phyloP scores from a whole-genome alignment of 2,113 vertebrate species.

The Sorex fumeus region DNA sequence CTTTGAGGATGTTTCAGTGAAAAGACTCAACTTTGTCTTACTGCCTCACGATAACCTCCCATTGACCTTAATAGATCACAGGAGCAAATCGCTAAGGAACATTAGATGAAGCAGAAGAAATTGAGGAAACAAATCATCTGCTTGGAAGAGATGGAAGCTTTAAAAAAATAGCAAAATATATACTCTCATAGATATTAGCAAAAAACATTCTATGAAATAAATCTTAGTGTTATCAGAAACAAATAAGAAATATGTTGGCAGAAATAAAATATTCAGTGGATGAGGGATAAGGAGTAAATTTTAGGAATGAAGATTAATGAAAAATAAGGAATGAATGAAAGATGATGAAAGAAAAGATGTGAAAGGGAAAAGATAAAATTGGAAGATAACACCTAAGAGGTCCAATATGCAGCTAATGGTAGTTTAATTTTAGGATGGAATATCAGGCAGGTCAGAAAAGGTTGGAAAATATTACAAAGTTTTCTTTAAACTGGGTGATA shows the following conservation, averaged over 20 bases:
- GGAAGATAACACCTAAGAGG: not conserved
- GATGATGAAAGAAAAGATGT: not conserved
- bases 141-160: conserved; percentile 8
- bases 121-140: not conserved
- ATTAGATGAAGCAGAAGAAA: not conserved
- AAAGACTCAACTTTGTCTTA: not conserved
- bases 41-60: not conserved
- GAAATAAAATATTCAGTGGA: conserved; percentile 47
- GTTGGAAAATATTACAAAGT: not conserved
- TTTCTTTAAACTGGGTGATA: conserved; percentile 24
- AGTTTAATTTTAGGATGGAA: conserved; percentile 44
- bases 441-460: not conserved
- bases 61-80: not conserved
- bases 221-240: not conserved
- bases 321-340: not conserved
- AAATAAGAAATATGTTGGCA: conserved; percentile 33
- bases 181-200: conserved; percentile 3
- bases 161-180: not conserved
- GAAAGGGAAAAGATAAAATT: not conserved
- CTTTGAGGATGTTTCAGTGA: not conserved
- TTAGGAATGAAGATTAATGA: not conserved
- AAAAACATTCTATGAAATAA: conserved; percentile 23
- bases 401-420: not conserved
- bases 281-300: conserved; percentile 35
- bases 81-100: not conserved